These are phyloP conservation scores for Limnephilus rhombicus DNA, from an alignment of 2,888 invertebrate genomes.

Conservation along the genomic window DNA sequence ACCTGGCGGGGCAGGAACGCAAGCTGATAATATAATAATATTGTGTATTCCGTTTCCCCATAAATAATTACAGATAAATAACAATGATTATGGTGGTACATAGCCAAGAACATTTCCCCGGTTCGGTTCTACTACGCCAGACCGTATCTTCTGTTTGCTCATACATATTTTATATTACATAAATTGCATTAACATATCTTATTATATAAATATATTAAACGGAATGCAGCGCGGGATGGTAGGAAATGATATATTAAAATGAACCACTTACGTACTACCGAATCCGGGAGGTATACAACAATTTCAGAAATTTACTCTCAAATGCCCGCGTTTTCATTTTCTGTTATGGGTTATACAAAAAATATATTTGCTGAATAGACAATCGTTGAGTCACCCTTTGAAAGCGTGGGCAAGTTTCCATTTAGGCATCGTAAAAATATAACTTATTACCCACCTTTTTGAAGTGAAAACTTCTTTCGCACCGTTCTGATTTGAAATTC, in stretches of 20 bases:
- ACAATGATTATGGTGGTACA: not conserved
- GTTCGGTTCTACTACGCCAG: conserved; percentile 9
- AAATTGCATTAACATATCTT: conserved; percentile 65
- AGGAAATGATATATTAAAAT: conserved; percentile 59
- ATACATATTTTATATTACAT: conserved; percentile 65
- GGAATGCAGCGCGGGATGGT: conserved; percentile 58
- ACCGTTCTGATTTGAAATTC: no score
- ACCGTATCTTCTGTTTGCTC: conserved; percentile 58
- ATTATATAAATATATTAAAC: conserved; percentile 60
- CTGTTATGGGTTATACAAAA: not conserved
- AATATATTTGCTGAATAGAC: not conserved
- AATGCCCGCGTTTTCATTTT: not conserved
- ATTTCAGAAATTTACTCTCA: not conserved
- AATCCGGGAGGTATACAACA: not conserved
- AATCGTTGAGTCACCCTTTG: not conserved
- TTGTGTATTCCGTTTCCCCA: not conserved
- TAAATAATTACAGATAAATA: conserved; percentile 19
- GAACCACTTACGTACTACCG: conserved; percentile 58
- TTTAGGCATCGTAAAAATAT: not conserved
- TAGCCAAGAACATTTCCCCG: not conserved
- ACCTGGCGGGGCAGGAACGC: not conserved
- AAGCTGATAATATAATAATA: not conserved
- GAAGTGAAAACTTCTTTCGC: no score
- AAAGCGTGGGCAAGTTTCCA: not conserved
- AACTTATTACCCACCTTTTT: not conserved